These are phyloP conservation scores for Rhombomys opimus DNA, from an alignment of 2,113 vertebrate species.

Conservation along the genomic window DNA sequence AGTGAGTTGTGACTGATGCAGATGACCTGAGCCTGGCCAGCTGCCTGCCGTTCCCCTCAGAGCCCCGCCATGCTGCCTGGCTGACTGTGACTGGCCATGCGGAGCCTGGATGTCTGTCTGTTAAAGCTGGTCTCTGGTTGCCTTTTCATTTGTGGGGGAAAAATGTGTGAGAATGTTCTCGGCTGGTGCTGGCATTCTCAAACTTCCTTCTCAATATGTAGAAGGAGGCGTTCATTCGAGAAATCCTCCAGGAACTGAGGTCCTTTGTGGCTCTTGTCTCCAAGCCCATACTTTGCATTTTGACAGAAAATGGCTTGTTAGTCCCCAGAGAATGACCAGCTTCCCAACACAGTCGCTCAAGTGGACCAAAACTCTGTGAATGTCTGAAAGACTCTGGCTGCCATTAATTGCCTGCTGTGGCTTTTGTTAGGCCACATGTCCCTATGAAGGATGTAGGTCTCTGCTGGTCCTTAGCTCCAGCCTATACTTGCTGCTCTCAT, in stretches of 20 bases:
- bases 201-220: constrained; percentile 79
- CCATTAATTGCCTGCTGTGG: constrained; percentile 79
- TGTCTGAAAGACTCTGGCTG: constrained; percentile 65
- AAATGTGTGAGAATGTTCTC: constrained; percentile 76
- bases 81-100: constrained; percentile 50
- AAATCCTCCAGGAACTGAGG: constrained; percentile 67
- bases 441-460: constrained; percentile 71
- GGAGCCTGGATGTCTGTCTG: constrained; percentile 53
- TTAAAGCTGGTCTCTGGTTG: constrained; percentile 47
- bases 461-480: constrained; percentile 64
- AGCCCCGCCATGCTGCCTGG: constrained; percentile 45
- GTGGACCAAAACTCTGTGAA: constrained; percentile 67
- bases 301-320: constrained; percentile 84
- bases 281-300: constrained; percentile 66
- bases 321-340: constrained; percentile 79
- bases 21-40: constrained; percentile 69
- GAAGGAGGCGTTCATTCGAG: constrained; percentile 75
- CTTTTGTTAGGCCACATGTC: constrained; percentile 67
- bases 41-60: neutral
- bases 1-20: constrained; percentile 73
- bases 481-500: neutral
- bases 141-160: constrained; percentile 70
- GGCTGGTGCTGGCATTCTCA: constrained; percentile 67
- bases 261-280: constrained; percentile 76
- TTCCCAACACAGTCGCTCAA: constrained; percentile 78